Evolutionary conservation across 2,888 invertebrate genomes (phyloP), one percentile per base, ranked within the genome.

Genomic region (Saturnia japonica): DNA sequence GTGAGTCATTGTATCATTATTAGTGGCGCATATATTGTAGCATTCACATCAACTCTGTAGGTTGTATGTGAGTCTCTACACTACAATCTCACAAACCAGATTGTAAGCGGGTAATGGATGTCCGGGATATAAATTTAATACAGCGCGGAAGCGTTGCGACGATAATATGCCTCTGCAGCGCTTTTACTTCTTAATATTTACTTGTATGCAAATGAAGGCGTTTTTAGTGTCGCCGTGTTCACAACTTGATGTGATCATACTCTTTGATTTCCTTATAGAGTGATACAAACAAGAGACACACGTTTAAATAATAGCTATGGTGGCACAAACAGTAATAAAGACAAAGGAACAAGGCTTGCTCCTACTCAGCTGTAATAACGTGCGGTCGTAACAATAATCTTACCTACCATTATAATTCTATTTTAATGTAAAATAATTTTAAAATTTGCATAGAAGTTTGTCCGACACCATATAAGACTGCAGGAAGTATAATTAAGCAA

Each of bases 161-260:
- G 81, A 88, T 85, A 91, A 92, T 91, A 91, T 88, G 87, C 87
- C 82, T 76, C 82, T 83, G 76, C 83, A 83, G 87, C 85, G 85
- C 83, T 81, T 83, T 83, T 80, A 88, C 88, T 92, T 92, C 91
- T 88, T 87, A 91, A 91, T 93, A 89, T 89, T 89, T 90, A 85
- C 91, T 91, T 93, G 91, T 93, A 93, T 94, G 94, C 91, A 89
- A 93, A 94, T 93, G 80, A 83, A 78, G 85, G 84, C 88, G 88
- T 88, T 91, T 90, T 89, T 89, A 90, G 90, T 91, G 90, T 89
- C 90, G 90, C 90, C 83, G 85, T 80, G 77, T 80, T 77, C 80
- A 85, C 87, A 85, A 82, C 78, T 87, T 91, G 92, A 93, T 93
- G 93, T 91, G 91, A 92, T 93, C 92, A 93, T 93, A 93, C 89